A percentile compares a stretch with the other conserved stretches of the same genome.
phyloP scores from a whole-genome alignment of 2,888 invertebrate genomes.

The Stegana nigrithorax region DNA sequence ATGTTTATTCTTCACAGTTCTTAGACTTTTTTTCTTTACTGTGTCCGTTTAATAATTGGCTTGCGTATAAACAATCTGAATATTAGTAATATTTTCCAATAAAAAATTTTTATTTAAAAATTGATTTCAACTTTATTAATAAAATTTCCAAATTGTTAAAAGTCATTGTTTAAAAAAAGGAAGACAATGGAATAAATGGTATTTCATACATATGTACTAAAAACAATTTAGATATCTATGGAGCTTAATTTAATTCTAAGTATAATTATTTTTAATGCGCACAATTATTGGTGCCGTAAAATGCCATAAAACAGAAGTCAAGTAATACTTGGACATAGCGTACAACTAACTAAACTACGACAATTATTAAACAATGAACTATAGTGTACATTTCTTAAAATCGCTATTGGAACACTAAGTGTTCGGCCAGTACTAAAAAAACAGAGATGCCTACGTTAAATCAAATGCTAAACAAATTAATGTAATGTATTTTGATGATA shows the following conservation, averaged over 20 bases:
- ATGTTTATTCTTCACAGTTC: background rate
- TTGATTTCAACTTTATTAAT: conserved; percentile 46
- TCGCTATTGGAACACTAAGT: conserved; percentile 17
- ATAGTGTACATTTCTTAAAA: background rate
- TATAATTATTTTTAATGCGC: too few relatives aligned
- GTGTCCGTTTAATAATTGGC: too few relatives aligned
- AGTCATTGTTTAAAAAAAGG: background rate
- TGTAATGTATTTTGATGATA: conserved; percentile 1
- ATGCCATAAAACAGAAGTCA: conserved; percentile 10
- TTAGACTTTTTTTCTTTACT: too few relatives aligned
- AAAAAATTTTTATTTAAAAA: background rate
- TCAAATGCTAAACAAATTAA: background rate
- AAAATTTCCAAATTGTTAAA: too few relatives aligned
- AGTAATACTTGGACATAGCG: conserved; percentile 13
- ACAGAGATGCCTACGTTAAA: background rate
- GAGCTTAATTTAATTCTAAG: too few relatives aligned
- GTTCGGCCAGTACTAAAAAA: conserved; percentile 15
- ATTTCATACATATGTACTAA: background rate
- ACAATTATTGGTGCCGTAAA: conserved; percentile 1
- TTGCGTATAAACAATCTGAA: too few relatives aligned
- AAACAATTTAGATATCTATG: background rate
- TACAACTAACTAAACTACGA: background rate
- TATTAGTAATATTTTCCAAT: too few relatives aligned
- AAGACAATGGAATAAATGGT: conserved; percentile 14
- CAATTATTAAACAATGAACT: conserved; percentile 5